Evolutionary conservation across 2,797 vertebrate species (phyloP), one percentile per base, ranked within the genome.

Genomic region (Danio aesculapii): DNA sequence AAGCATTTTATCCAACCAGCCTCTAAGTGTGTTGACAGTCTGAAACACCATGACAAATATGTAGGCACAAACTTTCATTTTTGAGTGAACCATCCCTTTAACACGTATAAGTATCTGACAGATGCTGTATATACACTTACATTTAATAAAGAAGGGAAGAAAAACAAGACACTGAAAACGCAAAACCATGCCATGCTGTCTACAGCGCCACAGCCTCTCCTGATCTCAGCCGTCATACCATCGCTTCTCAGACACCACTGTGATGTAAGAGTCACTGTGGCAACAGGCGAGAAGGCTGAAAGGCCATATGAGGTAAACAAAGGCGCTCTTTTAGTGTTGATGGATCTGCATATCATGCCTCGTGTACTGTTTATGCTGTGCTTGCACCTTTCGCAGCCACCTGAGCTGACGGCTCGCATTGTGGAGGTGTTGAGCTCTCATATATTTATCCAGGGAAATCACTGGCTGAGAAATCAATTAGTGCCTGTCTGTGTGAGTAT

Each of bases 381-480:
- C 52, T 61, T 69, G 74, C 69, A 64, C 85, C 79, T 80, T n/a
- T 83, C 76, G 21, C 82, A 77, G 76, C 17, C 52, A 74, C 83
- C 77, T 78, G 78, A 84, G 81, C 53, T 86, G 81, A 88, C 79
- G 85, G 84, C 75, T 86, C 6, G 50, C 84, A 79, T 84, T 59
- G 74, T 82, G 86, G 90, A 88, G 84, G 86, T 86, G 87, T 81
- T 88, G 88, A 86, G 46, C 69, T 86, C 85, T 87, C 81, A 77
- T 81, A 87, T 88, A 85, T 89, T 88, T 87, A 87, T 81, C 87
- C 79, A 80, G 88, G 86, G 89, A 94, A 91, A 90, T 91, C 89
- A 88, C 79, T 9, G 49, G 77, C 39, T 68, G 86, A 70, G 84
- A 90, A 88, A 89, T 91, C 91, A 89, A 86, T 91, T 88, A 79